A percentile compares a stretch with the other conserved stretches of the same genome.
phyloP scores from a whole-genome alignment of 2,113 vertebrate species.

The Paraplagusia blochii region DNA sequence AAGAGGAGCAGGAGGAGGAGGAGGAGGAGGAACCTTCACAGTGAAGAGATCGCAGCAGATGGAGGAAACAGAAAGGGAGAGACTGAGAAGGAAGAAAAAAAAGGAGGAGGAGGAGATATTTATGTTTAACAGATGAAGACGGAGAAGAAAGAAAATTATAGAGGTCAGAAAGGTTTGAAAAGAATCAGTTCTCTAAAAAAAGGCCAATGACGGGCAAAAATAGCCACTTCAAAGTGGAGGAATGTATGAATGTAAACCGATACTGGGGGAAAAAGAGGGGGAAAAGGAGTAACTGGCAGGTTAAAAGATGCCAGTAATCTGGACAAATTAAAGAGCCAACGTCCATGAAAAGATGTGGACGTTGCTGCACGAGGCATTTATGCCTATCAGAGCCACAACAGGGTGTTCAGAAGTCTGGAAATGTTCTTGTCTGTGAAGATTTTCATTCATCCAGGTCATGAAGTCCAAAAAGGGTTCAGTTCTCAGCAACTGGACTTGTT shows the following conservation, averaged over 20 bases:
- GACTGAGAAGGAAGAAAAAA: slow-evolving; percentile 15
- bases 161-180: slow-evolving; percentile 26
- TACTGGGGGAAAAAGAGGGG: slow-evolving; percentile 1
- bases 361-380: slow-evolving; percentile 3
- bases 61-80: slow-evolving; percentile 10
- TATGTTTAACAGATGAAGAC: slow-evolving; percentile 53
- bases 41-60: slow-evolving; percentile 17
- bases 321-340: slow-evolving; percentile 20
- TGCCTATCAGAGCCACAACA: slow-evolving; percentile 1
- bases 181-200: slow-evolving; percentile 19
- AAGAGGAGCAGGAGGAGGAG: not conserved
- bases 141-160: slow-evolving; percentile 47
- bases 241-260: slow-evolving; percentile 27
- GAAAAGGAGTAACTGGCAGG: slow-evolving; percentile 17
- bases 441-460: too few relatives aligned
- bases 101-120: slow-evolving; percentile 34
- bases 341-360: slow-evolving; percentile 14
- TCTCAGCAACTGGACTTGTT: too few relatives aligned
- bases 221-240: slow-evolving; percentile 19
- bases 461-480: too few relatives aligned
- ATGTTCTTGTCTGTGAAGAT: too few relatives aligned
- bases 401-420: slow-evolving; percentile 14
- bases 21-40: slow-evolving; percentile 8
- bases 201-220: slow-evolving; percentile 6
- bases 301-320: slow-evolving; percentile 39